Evolutionary conservation across 2,888 invertebrate genomes (phyloP), one percentile per base, ranked within the genome.

Genomic region (Exephanes ischioxanthus): DNA sequence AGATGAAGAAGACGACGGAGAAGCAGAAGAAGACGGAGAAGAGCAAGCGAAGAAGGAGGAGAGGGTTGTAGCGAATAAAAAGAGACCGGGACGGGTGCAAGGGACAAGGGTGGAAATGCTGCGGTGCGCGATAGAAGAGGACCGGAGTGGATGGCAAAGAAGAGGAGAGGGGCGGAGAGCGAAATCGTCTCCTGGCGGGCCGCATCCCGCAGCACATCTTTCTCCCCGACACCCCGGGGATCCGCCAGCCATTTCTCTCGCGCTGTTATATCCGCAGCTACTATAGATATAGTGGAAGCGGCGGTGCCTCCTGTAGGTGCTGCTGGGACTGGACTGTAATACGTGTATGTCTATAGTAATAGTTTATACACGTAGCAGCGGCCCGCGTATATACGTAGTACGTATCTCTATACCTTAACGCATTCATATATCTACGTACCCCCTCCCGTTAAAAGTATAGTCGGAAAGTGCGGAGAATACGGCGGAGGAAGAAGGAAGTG

Each of bases 161-260:
- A 66, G 80, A 87, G 88, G 87, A 83, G 80, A 68, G 80, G 82
- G 86, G 86, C 80, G 88, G 73, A 82, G 61, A 84, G 86, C 79
- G 80, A 87, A 88, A 89, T 91, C 91, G 91, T 91, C 91, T 90
- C 88, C 89, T 89, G 89, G 91, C 89, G 89, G 89, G 90, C 88
- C 91, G 91, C 91, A 90, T 89, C 92, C 91, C 91, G 89, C 90
- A 89, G 91, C 92, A 91, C 91, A 93, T 93, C 91, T 91, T 92
- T 92, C 92, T 92, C 89, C 86, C 91, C 90, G 90, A 91, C 92
- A 91, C 91, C 89, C 90, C 88, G 87, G 90, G 90, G 91, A 90
- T 91, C 91, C 90, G 87, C 85, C 87, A 90, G 91, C 92, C 90
- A 92, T 92, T 92, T 91, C 90, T 92, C 92, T 89, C 72, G 87